A percentile compares a stretch with the other conserved stretches of the same genome.
Conservation (phyloP, 2,888 invertebrate genomes). For the Metacarcinus magister region DNA sequence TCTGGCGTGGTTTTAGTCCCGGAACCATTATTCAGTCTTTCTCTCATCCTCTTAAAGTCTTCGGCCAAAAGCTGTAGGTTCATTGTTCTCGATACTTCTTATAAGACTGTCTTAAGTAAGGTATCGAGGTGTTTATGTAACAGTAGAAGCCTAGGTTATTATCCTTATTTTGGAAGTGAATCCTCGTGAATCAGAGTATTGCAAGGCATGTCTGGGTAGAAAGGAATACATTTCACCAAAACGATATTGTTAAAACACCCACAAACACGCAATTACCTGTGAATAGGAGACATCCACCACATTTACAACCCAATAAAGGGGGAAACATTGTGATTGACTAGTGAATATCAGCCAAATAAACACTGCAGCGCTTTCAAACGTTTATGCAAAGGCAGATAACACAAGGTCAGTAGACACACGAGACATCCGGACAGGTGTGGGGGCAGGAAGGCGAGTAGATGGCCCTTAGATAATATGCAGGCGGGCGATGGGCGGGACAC, state of each 20-base stretch:
- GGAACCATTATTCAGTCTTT: too few relatives aligned
- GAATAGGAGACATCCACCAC: background rate
- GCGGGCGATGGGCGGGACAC: background rate
- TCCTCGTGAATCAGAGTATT: background rate
- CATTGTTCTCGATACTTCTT: too few relatives aligned
- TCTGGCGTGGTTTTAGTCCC: too few relatives aligned
- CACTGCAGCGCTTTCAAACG: background rate
- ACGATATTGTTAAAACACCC: background rate
- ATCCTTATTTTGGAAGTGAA: background rate
- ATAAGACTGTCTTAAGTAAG: too few relatives aligned
- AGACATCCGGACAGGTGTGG: background rate
- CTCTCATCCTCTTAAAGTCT: too few relatives aligned
- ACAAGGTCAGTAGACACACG: background rate
- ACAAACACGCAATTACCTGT: background rate
- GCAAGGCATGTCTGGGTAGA: background rate
- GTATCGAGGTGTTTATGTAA: too few relatives aligned
- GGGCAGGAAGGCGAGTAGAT: conserved; percentile 12
- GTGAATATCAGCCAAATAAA: background rate
- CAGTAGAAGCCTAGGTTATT: too few relatives aligned
- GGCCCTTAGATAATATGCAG: background rate
- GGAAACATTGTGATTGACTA: background rate
- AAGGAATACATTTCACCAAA: background rate
- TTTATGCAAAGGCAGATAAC: background rate
- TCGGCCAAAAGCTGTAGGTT: too few relatives aligned
- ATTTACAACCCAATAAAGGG: background rate